phyloP scores from a whole-genome alignment of 2,797 vertebrate species.

The Sebastes trivittatus region DNA sequence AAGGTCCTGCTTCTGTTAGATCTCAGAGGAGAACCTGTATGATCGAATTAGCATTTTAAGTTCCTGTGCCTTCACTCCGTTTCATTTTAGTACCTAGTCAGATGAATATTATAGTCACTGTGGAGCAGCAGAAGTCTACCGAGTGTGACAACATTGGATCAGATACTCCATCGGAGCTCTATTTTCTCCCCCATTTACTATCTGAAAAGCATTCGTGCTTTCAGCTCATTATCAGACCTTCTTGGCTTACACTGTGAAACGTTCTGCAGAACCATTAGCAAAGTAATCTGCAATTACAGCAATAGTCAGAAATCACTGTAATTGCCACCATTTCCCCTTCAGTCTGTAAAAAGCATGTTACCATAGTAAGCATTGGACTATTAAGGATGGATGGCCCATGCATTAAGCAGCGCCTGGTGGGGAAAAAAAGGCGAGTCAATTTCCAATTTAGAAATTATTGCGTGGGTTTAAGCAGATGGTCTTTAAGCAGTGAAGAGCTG shows the following conservation, averaged over 20 bases:
- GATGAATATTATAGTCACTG: conserved; percentile 15
- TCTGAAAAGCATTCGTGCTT: conserved; percentile 55
- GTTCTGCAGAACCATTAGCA: conserved; percentile 64
- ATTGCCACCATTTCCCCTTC: conserved; percentile 65
- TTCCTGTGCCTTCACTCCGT: background rate
- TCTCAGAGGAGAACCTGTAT: background rate
- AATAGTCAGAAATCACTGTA: conserved; percentile 69
- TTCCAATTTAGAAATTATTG: conserved; percentile 74
- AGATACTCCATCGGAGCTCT: conserved; percentile 24
- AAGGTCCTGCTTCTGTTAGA: background rate
- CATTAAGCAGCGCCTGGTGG: conserved; percentile 54
- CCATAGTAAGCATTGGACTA: conserved; percentile 52
- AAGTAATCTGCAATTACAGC: conserved; percentile 73
- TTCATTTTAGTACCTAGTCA: conserved; percentile 1
- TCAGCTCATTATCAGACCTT: conserved; percentile 66
- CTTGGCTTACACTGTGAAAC: conserved; percentile 53
- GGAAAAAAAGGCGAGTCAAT: conserved; percentile 61
- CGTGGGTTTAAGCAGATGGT: conserved; percentile 69
- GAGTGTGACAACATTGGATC: conserved; percentile 35
- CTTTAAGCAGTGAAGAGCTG: conserved; percentile 69
- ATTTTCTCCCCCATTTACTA: conserved; percentile 41
- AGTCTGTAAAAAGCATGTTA: conserved; percentile 59
- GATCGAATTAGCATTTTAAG: conserved; percentile 30
- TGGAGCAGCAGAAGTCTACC: conserved; percentile 15
- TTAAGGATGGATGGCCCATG: conserved; percentile 59